Conservation (phyloP, 2,797 vertebrate species). For the Chlorospingus flavigularis region DNA sequence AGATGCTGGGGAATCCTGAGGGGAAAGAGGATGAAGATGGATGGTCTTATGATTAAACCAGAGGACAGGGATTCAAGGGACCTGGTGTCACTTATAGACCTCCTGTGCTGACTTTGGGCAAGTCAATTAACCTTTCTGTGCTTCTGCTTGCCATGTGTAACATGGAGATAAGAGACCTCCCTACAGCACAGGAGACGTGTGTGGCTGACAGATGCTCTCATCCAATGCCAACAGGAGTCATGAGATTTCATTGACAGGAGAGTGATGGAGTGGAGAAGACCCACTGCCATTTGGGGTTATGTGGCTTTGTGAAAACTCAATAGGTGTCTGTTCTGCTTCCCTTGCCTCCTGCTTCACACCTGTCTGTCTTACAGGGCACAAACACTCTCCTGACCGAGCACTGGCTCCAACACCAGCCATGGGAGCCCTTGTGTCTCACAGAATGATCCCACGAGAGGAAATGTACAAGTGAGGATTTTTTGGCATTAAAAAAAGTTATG, state of each 20-base stretch:
- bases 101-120: slow-evolving; percentile 32
- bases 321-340: slow-evolving; percentile 21
- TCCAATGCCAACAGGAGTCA: slow-evolving; percentile 15
- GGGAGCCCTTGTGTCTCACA: neutral
- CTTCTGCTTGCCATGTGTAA: slow-evolving; percentile 44
- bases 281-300: slow-evolving; percentile 24
- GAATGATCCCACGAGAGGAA: neutral
- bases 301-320: slow-evolving; percentile 52
- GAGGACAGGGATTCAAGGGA: slow-evolving; percentile 2
- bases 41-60: slow-evolving; percentile 43
- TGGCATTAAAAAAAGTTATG: neutral
- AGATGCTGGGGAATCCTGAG: neutral
- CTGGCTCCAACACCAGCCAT: neutral
- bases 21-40: slow-evolving; percentile 27
- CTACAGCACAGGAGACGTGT: neutral
- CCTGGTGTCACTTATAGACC: slow-evolving; percentile 11
- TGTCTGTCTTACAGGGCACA: neutral
- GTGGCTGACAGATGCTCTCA: slow-evolving; percentile 46
- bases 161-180: slow-evolving; percentile 53
- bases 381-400: accelerated
- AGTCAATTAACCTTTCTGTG: slow-evolving; percentile 61
- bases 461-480: neutral
- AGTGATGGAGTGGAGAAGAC: slow-evolving; percentile 53
- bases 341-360: neutral
- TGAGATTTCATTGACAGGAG: slow-evolving; percentile 45